Evolutionary conservation across 2,888 invertebrate genomes (phyloP), one percentile per base, ranked within the genome.

Genomic region (Rhagonycha lutea): DNA sequence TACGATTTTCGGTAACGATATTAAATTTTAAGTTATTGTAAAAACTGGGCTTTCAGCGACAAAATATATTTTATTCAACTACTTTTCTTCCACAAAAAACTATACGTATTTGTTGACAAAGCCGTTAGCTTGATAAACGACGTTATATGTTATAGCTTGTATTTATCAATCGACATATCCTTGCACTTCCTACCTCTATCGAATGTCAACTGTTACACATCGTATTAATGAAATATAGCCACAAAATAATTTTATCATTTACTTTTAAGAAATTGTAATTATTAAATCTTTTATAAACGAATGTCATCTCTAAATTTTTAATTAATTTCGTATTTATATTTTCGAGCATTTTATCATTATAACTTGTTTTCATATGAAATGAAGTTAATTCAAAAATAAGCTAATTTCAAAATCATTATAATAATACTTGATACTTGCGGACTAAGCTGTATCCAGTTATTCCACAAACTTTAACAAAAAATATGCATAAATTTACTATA

Each of bases 71-170:
- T 47, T 47, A 47, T 47, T 47, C 47, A 47, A 47, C 47, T 47
- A 47, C 47, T 47, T 47, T 47, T 47, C n/a, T 47, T 47, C n/a
- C 47, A n/a, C 47, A 47, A 47, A 47, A 47, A 47, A 47, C 47
- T 47, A 47, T 47, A 47, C 47, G 47, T 47, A n/a, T 47, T 47
- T 47, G 47, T 47, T 47, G 47, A 47, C 47, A 47, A 47, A 83
- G 80, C 78, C 81, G 81, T 83, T 83, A 83, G 74, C 78, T 62
- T 83, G 82, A 83, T 83, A 80, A 79, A 83, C 81, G 76, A 79
- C 76, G 68, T 28, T 74, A 79, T 81, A 80, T 78, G 79, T 79
- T 80, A 80, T 81, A 81, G 79, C 80, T 80, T 80, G 81, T 81
- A 80, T 78, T 79, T 77, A 75, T 81, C 81, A 78, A 80, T 79